Percentiles rank a stretch among this genome's conserved stretches.
Evolutionary conservation across 2,113 vertebrate species (phyloP).

Genomic region (Porphyrio hochstetteri): DNA sequence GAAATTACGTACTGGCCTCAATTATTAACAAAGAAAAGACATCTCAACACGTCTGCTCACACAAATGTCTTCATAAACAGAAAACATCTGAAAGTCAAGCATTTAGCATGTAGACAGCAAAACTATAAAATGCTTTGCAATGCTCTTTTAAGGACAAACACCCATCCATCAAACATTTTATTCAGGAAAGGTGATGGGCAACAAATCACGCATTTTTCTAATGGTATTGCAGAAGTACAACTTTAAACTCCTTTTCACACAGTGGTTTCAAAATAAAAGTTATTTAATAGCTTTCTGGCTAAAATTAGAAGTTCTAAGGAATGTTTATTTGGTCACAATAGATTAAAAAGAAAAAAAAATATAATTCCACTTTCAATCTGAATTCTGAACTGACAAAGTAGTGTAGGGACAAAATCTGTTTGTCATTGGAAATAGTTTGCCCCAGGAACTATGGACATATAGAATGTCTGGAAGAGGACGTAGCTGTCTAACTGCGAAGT

Average conservation of each 20-base stretch:
- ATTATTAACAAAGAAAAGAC: conserved; percentile 39
- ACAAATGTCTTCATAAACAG: conserved; percentile 37
- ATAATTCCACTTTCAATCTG: background rate
- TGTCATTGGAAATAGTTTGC: background rate
- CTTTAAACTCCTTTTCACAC: background rate
- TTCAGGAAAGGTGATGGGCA: background rate
- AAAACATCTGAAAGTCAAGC: conserved; percentile 51
- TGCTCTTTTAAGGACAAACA: background rate
- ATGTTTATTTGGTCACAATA: background rate
- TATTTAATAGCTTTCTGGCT: background rate
- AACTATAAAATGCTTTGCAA: background rate
- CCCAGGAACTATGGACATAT: background rate
- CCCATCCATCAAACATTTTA: background rate
- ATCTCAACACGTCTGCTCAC: conserved; percentile 39
- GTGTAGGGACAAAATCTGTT: background rate
- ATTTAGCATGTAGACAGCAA: background rate
- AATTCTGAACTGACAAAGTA: background rate
- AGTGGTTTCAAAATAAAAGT: background rate
- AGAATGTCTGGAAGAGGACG: background rate
- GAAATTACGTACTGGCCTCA: conserved; percentile 25
- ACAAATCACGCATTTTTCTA: background rate
- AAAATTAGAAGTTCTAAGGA: background rate
- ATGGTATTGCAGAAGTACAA: background rate
- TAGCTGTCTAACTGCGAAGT: background rate
- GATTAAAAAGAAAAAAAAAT: background rate